Evolutionary conservation across 2,113 vertebrate genomes (phyloP).

Genomic region (Puntigrus tetrazona): DNA sequence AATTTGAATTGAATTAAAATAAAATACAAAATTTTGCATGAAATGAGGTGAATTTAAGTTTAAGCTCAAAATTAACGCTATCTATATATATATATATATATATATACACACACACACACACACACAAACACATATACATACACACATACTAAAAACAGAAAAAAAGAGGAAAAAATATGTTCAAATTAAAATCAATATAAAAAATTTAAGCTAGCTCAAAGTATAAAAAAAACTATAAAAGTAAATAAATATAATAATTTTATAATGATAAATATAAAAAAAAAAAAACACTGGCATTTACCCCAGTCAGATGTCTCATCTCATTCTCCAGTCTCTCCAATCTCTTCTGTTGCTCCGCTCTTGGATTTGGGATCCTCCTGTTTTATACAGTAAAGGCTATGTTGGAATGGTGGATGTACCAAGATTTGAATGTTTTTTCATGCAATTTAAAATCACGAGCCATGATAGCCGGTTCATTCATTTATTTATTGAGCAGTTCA

Average conservation of each 20-base stretch:
- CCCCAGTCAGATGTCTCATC: constrained; percentile 57
- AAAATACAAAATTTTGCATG: background rate
- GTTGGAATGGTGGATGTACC: no score
- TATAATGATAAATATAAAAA: background rate
- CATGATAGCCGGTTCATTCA: background rate
- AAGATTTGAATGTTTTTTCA: background rate
- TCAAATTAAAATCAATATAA: background rate
- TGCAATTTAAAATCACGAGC: background rate
- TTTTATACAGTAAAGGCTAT: background rate
- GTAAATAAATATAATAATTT: background rate
- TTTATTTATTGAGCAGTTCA: background rate
- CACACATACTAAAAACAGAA: no score
- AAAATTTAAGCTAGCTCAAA: background rate
- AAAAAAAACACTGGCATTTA: constrained; percentile 54
- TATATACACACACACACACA: no score
- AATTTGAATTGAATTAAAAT: background rate
- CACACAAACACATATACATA: no score
- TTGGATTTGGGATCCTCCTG: constrained; percentile 65
- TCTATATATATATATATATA: no score
- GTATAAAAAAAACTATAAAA: background rate
- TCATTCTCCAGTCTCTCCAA: constrained; percentile 56
- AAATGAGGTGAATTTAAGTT: background rate
- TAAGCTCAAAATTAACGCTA: background rate
- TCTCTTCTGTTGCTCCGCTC: constrained; percentile 55
- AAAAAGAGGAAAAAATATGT: no score